Conservation (phyloP, 64 coral and sea anemone species). For the Pachyseris speciosa region DNA sequence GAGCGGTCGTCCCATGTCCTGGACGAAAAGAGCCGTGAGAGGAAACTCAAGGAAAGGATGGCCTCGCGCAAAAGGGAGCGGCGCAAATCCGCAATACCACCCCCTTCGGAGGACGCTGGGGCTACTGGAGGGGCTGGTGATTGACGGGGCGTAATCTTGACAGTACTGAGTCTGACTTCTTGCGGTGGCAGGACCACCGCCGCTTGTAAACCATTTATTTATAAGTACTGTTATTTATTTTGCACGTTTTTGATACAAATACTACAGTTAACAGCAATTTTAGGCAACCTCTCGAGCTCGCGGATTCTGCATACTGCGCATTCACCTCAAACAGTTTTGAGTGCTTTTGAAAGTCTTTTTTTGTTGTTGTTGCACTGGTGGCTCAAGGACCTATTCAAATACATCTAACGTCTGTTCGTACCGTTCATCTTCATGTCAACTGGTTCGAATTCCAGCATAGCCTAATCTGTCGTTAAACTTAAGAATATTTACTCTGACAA, state of each 20-base stretch:
- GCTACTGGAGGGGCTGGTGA: constrained; percentile 10
- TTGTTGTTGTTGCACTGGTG: too few species aligned
- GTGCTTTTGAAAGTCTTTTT: too few species aligned
- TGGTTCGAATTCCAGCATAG: too few species aligned
- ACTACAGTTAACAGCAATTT: too few species aligned
- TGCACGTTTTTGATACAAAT: background rate
- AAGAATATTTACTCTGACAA: too few species aligned
- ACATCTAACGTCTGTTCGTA: too few species aligned
- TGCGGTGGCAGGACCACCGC: background rate
- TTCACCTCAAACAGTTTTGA: too few species aligned
- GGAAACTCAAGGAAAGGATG: constrained; percentile 95
- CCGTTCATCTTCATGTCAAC: too few species aligned
- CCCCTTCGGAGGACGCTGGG: background rate
- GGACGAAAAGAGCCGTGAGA: constrained; percentile 88
- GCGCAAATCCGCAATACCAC: constrained; percentile 22
- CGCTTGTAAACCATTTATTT: background rate
- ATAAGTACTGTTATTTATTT: constrained; percentile 25
- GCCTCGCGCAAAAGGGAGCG: constrained; percentile 72
- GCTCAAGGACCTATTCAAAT: too few species aligned
- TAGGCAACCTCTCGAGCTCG: too few species aligned
- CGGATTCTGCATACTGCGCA: too few species aligned
- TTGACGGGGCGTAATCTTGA: background rate
- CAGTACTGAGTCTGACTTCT: background rate
- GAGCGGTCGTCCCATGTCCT: constrained; percentile 74
- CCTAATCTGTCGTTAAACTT: too few species aligned